phyloP scores from a whole-genome alignment of 2,888 invertebrate genomes.

The Heliconius sara region DNA sequence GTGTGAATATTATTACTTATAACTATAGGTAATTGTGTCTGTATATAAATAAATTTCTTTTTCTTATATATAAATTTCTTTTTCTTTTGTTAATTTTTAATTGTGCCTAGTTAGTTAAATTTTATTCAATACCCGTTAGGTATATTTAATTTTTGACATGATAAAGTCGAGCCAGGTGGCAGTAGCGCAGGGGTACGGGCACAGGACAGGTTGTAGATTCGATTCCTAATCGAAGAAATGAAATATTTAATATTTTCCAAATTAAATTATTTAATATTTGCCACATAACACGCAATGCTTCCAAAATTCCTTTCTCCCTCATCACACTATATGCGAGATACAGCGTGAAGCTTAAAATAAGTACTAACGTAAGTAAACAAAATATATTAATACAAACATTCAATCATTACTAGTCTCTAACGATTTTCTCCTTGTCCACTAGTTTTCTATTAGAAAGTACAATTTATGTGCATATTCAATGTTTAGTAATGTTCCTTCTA shows the following conservation, averaged over 20 bases:
- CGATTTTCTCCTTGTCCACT: constrained; percentile 16
- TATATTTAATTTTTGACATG: no score
- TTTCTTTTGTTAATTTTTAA: no score
- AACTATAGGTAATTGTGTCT: neutral
- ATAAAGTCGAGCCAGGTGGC: no score
- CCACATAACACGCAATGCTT: neutral
- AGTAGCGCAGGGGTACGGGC: no score
- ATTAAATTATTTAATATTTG: neutral
- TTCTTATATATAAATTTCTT: no score
- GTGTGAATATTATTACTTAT: constrained; percentile 5
- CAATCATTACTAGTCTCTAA: neutral
- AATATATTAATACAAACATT: neutral
- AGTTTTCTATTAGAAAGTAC: constrained; percentile 25
- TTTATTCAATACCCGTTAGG: no score
- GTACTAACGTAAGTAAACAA: neutral
- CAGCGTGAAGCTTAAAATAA: neutral
- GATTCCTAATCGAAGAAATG: no score
- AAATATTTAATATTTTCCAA: no score
- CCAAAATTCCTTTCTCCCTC: neutral
- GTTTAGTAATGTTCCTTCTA: constrained; percentile 22
- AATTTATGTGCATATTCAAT: constrained; percentile 21
- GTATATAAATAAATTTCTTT: no score
- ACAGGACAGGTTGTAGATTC: no score
- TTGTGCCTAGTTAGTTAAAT: no score
- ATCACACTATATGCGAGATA: neutral